Percentiles rank a stretch among this genome's conserved stretches.
Evolutionary conservation across 2,888 invertebrate species (phyloP).

Genomic region (Melipona beecheii): DNA sequence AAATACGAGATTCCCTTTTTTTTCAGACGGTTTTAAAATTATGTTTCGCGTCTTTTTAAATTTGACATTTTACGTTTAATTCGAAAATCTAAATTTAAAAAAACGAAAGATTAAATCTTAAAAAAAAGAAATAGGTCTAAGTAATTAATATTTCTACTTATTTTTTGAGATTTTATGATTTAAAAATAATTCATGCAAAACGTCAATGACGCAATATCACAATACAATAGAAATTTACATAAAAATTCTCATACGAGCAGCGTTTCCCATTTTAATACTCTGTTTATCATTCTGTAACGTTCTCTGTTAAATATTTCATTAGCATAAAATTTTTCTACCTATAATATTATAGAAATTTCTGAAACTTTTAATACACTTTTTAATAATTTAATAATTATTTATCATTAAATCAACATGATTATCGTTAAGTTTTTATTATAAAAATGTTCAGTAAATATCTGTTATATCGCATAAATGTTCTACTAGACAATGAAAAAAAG

Average conservation of each 20-base stretch:
- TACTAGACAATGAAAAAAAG: not conserved
- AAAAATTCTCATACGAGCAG: constrained; percentile 19
- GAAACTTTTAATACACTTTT: not conserved
- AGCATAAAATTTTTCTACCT: not conserved
- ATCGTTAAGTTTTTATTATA: too few relatives aligned
- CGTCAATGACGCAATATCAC: constrained; percentile 20
- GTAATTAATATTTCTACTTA: not conserved
- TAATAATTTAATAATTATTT: not conserved
- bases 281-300: not conserved
- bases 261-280: constrained; percentile 5
- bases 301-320: not conserved
- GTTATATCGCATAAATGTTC: not conserved
- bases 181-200: constrained; percentile 27
- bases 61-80: not conserved
- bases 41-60: not conserved
- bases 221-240: constrained; percentile 35
- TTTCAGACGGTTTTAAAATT: not conserved
- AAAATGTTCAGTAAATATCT: not conserved
- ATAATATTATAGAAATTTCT: not conserved
- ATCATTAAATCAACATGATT: not conserved
- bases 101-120: too few relatives aligned
- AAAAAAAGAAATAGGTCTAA: not conserved
- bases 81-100: not conserved
- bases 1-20: not conserved
- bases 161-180: not conserved